phyloP scores from a whole-genome alignment of 2,888 invertebrate species.

The Meloe dianella region DNA sequence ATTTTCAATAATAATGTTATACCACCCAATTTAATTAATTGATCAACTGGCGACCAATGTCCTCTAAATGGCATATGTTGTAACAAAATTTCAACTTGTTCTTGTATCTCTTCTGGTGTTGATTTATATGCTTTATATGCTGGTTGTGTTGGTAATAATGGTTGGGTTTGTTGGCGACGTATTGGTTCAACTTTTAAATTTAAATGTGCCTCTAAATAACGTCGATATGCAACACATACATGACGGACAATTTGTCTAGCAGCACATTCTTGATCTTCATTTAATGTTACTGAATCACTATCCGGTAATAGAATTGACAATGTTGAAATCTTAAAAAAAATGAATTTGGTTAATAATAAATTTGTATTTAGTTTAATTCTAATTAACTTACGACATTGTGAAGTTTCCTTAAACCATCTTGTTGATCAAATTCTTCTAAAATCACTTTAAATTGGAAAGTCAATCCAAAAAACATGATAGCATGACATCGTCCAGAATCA shows the following conservation, averaged over 20 bases:
- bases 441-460: constrained; percentile 93
- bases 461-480: constrained; percentile 96
- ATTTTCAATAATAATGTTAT: constrained; percentile 82
- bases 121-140: constrained; percentile 68
- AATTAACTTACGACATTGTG: constrained; percentile 81
- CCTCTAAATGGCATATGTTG: constrained; percentile 76
- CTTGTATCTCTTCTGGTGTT: constrained; percentile 81
- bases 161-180: constrained; percentile 62
- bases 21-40: constrained; percentile 83
- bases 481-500: constrained; percentile 96
- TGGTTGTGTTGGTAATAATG: constrained; percentile 55
- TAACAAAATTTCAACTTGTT: constrained; percentile 82
- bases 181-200: constrained; percentile 77
- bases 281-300: constrained; percentile 68
- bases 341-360: background rate
- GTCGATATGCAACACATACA: constrained; percentile 86
- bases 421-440: constrained; percentile 90
- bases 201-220: constrained; percentile 92
- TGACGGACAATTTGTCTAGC: constrained; percentile 90
- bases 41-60: constrained; percentile 89
- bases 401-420: constrained; percentile 91
- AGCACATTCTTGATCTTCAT: constrained; percentile 90
- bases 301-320: constrained; percentile 81
- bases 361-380: background rate
- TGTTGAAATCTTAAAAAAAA: constrained; percentile 72